Evolutionary conservation across 2,797 vertebrate genomes (phyloP).

Genomic region (Sebastes oblongus): DNA sequence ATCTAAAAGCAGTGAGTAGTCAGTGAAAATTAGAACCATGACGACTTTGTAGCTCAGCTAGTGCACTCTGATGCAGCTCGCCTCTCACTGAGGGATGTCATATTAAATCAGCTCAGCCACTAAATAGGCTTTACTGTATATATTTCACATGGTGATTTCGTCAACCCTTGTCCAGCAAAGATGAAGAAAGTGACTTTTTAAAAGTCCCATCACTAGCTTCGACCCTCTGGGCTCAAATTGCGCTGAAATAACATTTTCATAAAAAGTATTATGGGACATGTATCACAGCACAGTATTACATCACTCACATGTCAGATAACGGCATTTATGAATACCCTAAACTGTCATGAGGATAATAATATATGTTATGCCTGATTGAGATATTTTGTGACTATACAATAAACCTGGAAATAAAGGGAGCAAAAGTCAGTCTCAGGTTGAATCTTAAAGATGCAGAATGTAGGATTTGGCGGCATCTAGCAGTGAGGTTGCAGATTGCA

Average conservation of each 20-base stretch:
- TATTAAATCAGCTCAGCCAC: constrained; percentile 19
- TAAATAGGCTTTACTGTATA: constrained; percentile 28
- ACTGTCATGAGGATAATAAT: neutral
- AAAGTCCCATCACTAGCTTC: neutral
- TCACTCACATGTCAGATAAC: neutral
- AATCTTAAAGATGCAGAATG: neutral
- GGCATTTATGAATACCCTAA: neutral
- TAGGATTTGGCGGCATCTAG: too few species aligned
- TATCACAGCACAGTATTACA: neutral
- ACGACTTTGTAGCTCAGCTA: constrained; percentile 16
- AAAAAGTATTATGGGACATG: neutral
- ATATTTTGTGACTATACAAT: neutral
- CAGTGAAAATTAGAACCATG: constrained; percentile 22
- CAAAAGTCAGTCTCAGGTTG: neutral
- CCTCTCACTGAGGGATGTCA: constrained; percentile 13
- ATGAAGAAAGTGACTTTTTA: constrained; percentile 5
- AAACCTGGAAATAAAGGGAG: neutral
- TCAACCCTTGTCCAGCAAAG: neutral
- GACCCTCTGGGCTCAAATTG: neutral
- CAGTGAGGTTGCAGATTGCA: too few species aligned
- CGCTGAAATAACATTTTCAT: neutral
- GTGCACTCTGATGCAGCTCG: neutral
- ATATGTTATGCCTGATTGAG: neutral
- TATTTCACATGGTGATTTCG: constrained; percentile 17
- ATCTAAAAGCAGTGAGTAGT: constrained; percentile 26